These are phyloP conservation scores for Zygothrica quintamaculata DNA, from an alignment of 2,888 invertebrate genomes.

Conservation along the genomic window DNA sequence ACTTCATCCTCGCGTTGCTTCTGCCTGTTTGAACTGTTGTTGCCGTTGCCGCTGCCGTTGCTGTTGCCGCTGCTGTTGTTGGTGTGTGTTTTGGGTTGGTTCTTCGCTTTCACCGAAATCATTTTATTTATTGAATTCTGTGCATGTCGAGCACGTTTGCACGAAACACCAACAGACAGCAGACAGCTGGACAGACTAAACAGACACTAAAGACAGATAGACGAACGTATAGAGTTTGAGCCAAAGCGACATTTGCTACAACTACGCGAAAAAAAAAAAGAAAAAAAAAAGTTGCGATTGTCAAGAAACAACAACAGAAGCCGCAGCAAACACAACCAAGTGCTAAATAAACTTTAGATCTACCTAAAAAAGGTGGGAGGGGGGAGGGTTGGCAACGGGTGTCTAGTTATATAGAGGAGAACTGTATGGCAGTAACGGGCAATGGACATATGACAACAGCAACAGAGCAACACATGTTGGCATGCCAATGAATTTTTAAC, in stretches of 20 bases:
- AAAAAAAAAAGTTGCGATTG: conserved; percentile 51
- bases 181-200: conserved; percentile 14
- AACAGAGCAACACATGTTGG: conserved; percentile 60
- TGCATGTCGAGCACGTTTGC: conserved; percentile 77
- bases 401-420: too few relatives aligned
- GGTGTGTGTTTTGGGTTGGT: conserved; percentile 28
- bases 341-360: conserved; percentile 63
- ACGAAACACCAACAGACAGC: conserved; percentile 64
- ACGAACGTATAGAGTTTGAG: conserved; percentile 35
- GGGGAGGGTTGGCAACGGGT: background rate
- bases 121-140: conserved; percentile 77
- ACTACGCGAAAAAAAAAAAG: conserved; percentile 52
- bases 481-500: conserved; percentile 64
- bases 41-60: background rate
- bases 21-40: background rate
- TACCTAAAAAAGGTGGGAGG: too few relatives aligned
- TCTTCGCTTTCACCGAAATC: conserved; percentile 75
- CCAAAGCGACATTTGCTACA: conserved; percentile 58
- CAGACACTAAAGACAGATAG: conserved; percentile 15
- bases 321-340: conserved; percentile 40
- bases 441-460: conserved; percentile 53
- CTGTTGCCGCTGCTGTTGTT: background rate
- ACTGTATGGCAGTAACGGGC: background rate
- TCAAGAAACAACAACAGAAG: conserved; percentile 31
- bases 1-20: conserved; percentile 35